These are phyloP conservation scores for Pyrgilauda ruficollis DNA, from an alignment of 2,113 vertebrate genomes.

Conservation along the genomic window DNA sequence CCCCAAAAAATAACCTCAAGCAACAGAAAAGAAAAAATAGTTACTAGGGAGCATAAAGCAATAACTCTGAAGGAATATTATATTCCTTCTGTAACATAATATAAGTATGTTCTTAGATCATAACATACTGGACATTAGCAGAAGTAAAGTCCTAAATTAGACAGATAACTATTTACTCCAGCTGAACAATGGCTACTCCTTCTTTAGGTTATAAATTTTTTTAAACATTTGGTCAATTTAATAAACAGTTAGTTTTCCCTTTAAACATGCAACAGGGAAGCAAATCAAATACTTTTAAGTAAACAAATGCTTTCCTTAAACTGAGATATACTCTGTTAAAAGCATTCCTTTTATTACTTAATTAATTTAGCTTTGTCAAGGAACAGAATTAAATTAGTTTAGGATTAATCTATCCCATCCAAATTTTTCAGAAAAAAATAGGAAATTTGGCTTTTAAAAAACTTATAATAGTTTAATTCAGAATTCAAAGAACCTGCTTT, in stretches of 20 bases:
- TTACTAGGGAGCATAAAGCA: background rate
- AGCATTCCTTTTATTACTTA: background rate
- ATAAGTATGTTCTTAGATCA: background rate
- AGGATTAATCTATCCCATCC: background rate
- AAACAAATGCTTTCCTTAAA: background rate
- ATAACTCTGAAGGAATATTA: background rate
- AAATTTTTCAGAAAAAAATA: background rate
- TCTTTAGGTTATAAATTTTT: background rate
- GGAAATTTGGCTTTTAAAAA: background rate
- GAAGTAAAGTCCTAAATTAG: background rate
- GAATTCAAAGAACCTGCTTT: background rate
- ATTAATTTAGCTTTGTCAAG: background rate
- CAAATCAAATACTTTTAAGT: background rate
- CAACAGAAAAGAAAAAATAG: background rate
- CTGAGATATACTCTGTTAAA: background rate
- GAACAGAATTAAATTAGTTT: background rate
- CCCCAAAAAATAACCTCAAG: background rate
- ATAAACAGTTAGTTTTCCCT: background rate
- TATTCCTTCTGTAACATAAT: background rate
- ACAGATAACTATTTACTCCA: background rate
- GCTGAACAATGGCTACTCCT: background rate
- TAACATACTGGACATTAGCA: accelerated
- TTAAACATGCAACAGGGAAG: background rate
- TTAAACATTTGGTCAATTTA: background rate
- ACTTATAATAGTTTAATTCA: background rate